Evolutionary conservation across 2,113 vertebrate species (phyloP).

Genomic region (Craseonycteris thonglongyai): DNA sequence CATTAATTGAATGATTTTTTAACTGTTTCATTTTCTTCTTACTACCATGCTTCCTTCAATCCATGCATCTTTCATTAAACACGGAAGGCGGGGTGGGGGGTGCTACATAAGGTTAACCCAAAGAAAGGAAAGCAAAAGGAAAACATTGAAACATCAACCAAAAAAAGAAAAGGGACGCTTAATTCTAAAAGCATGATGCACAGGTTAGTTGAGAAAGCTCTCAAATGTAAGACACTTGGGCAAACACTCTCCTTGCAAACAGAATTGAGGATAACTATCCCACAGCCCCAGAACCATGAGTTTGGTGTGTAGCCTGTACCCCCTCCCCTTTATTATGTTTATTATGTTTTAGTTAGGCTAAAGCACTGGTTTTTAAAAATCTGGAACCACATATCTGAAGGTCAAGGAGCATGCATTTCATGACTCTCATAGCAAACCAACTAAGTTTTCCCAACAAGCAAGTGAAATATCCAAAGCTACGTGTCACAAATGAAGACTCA

Average conservation of each 20-base stretch:
- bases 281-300: not conserved
- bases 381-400: not conserved
- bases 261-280: not conserved
- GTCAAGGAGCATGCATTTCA: not conserved
- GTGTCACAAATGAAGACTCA: not conserved
- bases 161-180: not conserved
- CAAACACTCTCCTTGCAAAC: not conserved
- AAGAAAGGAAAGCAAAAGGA: not conserved
- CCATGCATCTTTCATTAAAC: slow-evolving; percentile 35
- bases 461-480: not conserved
- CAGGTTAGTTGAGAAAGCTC: not conserved
- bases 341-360: not conserved
- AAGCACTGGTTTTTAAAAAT: not conserved
- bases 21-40: slow-evolving; percentile 3
- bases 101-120: not conserved
- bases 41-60: not conserved
- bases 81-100: not conserved
- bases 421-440: not conserved
- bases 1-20: not conserved
- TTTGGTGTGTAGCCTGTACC: not conserved
- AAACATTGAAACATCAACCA: not conserved
- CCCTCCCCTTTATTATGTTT: not conserved
- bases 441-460: not conserved
- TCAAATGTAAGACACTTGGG: no score
- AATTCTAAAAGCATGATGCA: not conserved